Conservation (phyloP, 2,888 invertebrate species). For the Sarcophaga carnaria region DNA sequence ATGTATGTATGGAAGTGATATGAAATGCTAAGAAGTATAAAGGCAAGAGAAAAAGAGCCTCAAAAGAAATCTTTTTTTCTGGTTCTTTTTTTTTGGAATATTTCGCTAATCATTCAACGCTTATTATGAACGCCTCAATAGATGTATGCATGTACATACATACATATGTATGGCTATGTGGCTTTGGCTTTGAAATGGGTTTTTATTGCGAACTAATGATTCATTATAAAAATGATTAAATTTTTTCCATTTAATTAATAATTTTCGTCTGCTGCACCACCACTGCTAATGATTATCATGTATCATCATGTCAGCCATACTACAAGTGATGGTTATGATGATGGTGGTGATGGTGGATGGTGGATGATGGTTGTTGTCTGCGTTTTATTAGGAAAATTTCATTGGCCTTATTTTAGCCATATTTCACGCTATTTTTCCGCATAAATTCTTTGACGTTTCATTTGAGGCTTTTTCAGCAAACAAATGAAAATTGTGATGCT, state of each 20-base stretch:
- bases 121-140: not conserved
- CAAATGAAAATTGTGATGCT: not conserved
- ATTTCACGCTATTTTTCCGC: slow-evolving; percentile 50
- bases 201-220: not conserved
- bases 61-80: not conserved
- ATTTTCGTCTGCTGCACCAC: not conserved
- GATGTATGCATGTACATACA: not conserved
- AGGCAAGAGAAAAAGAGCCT: not conserved
- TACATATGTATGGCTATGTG: too few relatives aligned
- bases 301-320: not conserved
- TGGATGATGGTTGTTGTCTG: not conserved
- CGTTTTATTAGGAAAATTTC: not conserved
- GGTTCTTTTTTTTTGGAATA: not conserved
- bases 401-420: slow-evolving; percentile 37
- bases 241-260: not conserved
- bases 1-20: not conserved
- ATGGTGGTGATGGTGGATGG: too few relatives aligned
- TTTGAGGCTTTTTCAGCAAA: not conserved
- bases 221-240: not conserved
- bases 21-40: not conserved
- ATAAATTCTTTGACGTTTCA: slow-evolving; percentile 8
- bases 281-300: not conserved
- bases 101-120: not conserved
- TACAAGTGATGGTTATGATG: too few relatives aligned
- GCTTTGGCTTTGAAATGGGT: not conserved